Evolutionary conservation across 2,113 vertebrate genomes (phyloP).

Genomic region (human): DNA sequence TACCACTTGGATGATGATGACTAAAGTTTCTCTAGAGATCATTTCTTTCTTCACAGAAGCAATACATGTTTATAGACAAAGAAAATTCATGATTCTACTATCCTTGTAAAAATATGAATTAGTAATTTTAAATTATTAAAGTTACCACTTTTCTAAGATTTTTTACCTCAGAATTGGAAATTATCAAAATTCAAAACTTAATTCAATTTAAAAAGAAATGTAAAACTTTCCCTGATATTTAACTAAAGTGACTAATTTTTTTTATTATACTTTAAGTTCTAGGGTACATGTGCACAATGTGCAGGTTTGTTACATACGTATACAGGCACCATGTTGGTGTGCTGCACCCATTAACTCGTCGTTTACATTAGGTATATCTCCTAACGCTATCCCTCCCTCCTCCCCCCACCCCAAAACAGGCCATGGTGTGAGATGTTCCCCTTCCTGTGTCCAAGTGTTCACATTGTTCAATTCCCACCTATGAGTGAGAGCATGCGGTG

Average conservation of each 20-base stretch:
- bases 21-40: neutral
- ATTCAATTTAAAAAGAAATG: slow-evolving; percentile 23
- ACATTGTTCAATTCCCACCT: too few relatives aligned
- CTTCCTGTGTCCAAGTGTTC: too few relatives aligned
- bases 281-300: too few relatives aligned
- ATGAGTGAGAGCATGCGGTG: too few relatives aligned
- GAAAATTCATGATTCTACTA: neutral
- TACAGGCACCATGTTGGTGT: too few relatives aligned
- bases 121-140: slow-evolving; percentile 55
- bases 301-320: too few relatives aligned
- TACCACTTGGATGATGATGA: neutral
- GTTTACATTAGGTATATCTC: too few relatives aligned
- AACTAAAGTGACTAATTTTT: slow-evolving; percentile 39
- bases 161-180: neutral
- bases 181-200: slow-evolving; percentile 45
- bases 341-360: too few relatives aligned
- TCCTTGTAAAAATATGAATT: slow-evolving; percentile 23
- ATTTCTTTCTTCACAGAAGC: neutral
- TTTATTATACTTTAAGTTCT: too few relatives aligned
- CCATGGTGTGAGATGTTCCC: too few relatives aligned
- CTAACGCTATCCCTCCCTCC: too few relatives aligned
- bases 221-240: slow-evolving; percentile 16
- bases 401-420: too few relatives aligned
- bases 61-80: neutral
- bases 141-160: neutral